Evolutionary conservation across 2,797 vertebrate genomes (phyloP).

Genomic region (Siniperca scherzeri): DNA sequence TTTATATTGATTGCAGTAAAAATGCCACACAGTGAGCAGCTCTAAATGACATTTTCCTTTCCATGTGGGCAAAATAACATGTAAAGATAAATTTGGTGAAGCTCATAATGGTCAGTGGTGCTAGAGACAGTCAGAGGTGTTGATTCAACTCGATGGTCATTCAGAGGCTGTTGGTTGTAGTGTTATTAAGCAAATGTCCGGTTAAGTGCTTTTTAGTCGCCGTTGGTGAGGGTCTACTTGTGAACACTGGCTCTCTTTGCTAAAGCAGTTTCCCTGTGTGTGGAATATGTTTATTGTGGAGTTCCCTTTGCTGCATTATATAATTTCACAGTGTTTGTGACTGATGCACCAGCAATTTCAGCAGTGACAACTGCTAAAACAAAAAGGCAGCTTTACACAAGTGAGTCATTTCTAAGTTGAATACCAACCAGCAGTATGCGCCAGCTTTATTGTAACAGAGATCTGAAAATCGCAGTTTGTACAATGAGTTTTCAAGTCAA

Average conservation of each 20-base stretch:
- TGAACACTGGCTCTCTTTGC: constrained; percentile 41
- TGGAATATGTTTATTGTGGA: constrained; percentile 40
- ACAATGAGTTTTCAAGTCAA: constrained; percentile 35
- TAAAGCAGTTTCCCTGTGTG: constrained; percentile 19
- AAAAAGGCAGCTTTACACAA: constrained; percentile 39
- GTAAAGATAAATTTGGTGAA: constrained; percentile 5
- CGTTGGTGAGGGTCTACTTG: constrained; percentile 55
- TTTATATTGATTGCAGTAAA: constrained; percentile 15
- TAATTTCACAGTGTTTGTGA: constrained; percentile 29
- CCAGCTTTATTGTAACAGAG: constrained; percentile 25
- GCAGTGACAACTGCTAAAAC: constrained; percentile 11
- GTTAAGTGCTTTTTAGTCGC: constrained; percentile 55
- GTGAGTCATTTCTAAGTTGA: constrained; percentile 48
- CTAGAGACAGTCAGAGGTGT: constrained; percentile 37
- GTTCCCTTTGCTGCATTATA: constrained; percentile 37
- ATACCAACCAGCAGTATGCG: constrained; percentile 17
- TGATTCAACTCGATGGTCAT: constrained; percentile 54
- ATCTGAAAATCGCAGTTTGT: constrained; percentile 34
- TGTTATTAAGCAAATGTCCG: constrained; percentile 59
- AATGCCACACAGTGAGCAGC: background rate
- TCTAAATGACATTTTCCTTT: constrained; percentile 2
- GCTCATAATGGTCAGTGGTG: constrained; percentile 29
- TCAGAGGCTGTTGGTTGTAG: constrained; percentile 56
- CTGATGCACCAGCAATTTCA: constrained; percentile 17
- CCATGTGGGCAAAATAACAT: constrained; percentile 9